phyloP scores from a whole-genome alignment of 2,888 invertebrate genomes.

The Cylloceria caligata region DNA sequence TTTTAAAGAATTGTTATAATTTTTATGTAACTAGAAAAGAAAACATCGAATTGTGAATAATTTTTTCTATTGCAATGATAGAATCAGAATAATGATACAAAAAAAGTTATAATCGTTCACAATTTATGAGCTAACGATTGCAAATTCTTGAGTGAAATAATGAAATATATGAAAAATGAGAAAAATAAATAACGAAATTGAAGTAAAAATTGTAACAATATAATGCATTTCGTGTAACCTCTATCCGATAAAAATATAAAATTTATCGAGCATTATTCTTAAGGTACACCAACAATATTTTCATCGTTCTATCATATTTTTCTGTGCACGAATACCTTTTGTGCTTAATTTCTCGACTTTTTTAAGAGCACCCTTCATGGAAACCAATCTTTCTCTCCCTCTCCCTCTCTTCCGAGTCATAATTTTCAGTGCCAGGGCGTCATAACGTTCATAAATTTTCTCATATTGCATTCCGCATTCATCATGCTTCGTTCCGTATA shows the following conservation, averaged over 20 bases:
- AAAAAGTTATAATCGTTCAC: too few relatives aligned
- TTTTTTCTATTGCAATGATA: neutral
- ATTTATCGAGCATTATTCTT: neutral
- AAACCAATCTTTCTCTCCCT: neutral
- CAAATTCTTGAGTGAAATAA: neutral
- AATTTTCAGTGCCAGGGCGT: neutral
- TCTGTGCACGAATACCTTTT: neutral
- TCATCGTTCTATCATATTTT: neutral
- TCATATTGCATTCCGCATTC: slow-evolving; percentile 4
- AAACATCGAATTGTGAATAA: neutral
- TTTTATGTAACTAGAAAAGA: neutral
- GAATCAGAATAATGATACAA: too few relatives aligned
- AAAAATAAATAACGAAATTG: neutral
- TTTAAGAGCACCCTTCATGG: neutral
- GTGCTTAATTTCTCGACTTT: neutral
- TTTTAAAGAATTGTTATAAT: neutral
- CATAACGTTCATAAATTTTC: slow-evolving; percentile 1
- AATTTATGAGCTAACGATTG: too few relatives aligned
- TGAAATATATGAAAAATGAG: neutral
- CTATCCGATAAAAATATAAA: neutral
- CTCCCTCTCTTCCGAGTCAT: neutral
- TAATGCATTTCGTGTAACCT: too few relatives aligned
- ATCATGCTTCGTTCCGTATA: neutral
- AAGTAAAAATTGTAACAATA: too few relatives aligned
- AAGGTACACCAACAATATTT: neutral